Base-by-base conservation (phyloP, 2,888 invertebrate species). In the Thelaira solivaga region DNA sequence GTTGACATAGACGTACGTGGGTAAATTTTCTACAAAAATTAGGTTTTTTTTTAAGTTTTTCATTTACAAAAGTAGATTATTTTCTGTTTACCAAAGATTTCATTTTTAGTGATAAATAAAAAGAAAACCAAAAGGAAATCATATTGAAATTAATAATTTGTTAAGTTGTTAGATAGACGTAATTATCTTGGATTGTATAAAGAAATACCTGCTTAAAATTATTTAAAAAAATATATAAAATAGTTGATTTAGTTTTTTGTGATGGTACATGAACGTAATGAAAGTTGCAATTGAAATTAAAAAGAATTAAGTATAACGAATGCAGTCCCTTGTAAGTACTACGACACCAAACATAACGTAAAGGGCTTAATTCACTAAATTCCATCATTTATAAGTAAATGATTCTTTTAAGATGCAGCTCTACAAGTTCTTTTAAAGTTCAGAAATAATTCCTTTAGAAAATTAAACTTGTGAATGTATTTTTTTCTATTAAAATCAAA, bases 1-100 rank as follows among this genome's bases (percentile, higher is more conserved):
- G 95, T 98, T 97, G 93, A 97, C 96, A 89, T 91, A 90, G 89
- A 97, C 97, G 91, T 93, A 91, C 89, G 96, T 96, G 87, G 96
- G 94, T 90, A 93, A 93, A 90, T 94, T 94, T 92, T 92, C 94
- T 93, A 92, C 89, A 90, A 88, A 75, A 73, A 47, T 75, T 24
- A 29, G 39, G 39, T 51, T 74, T 67, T 51, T 47, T 57, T 34
- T 51, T 49, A 47, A 62, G 13, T 49, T 74, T 74, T 80, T 36
- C 20, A 31, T 53, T 47, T 24, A 31, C n/a, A n/a, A n/a, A n/a
- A n/a, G n/a, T 29, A 31, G 18, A 47, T 47, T n/a, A 3, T 22
- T 18, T 34, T 26, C 45, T 8, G 20, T 20, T 29, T 20, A 45
- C 53, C 45, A 39, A 29, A 47, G 18, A 43, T 41, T 18, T 47